Conservation (phyloP, 2,797 vertebrate genomes). For the Crypturellus tataupa region DNA sequence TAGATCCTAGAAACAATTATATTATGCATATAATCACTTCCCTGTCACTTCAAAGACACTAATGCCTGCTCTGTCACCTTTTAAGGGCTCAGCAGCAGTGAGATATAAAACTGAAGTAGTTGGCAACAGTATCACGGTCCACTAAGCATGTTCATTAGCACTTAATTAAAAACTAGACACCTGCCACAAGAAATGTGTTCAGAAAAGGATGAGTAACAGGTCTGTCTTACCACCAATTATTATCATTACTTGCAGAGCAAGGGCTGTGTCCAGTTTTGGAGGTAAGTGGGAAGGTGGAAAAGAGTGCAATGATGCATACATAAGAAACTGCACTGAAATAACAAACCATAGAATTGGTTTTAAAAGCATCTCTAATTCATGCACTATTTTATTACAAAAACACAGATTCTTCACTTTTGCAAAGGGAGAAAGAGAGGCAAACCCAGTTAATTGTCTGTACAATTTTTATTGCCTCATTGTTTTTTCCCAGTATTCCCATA, state of each 20-base stretch:
- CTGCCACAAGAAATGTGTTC: conserved; percentile 78
- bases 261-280: conserved; percentile 66
- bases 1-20: conserved; percentile 70
- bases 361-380: not conserved
- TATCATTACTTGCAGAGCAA: conserved; percentile 70
- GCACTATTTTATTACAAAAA: not conserved
- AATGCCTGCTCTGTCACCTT: conserved; percentile 78
- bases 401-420: not conserved
- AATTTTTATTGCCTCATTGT: not conserved
- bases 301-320: conserved; percentile 57
- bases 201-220: conserved; percentile 76
- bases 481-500: not conserved
- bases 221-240: conserved; percentile 78
- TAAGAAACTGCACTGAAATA: conserved; percentile 53
- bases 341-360: conserved; percentile 72
- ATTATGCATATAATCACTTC: conserved; percentile 71
- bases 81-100: conserved; percentile 63
- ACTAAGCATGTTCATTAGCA: conserved; percentile 80
- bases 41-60: conserved; percentile 75
- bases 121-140: conserved; percentile 70
- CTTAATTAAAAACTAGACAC: conserved; percentile 83
- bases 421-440: not conserved
- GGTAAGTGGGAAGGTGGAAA: not conserved
- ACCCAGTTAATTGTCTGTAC: not conserved
- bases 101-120: conserved; percentile 68